A percentile compares a stretch with the other conserved stretches of the same genome.
phyloP scores from a whole-genome alignment of 2,113 vertebrate species.

The Carassius carassius region DNA sequence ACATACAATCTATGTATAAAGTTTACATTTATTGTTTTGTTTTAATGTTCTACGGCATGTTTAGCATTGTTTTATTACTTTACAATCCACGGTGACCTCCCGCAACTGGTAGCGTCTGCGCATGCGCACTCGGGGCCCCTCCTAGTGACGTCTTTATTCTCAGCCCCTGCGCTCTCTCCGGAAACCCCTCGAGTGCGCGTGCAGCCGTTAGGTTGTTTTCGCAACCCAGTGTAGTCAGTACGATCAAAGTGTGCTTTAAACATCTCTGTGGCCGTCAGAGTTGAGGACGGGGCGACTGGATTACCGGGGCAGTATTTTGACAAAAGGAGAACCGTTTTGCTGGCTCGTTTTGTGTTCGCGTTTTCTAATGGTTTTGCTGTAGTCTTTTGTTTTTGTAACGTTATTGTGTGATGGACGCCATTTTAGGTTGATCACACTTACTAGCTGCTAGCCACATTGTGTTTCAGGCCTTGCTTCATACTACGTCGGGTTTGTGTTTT shows the following conservation, averaged over 20 bases:
- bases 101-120: not conserved
- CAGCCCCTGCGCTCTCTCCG: slow-evolving; percentile 44
- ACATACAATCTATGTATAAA: not conserved
- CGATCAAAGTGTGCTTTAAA: not conserved
- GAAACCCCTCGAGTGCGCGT: slow-evolving; percentile 38
- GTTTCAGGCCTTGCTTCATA: slow-evolving; percentile 43
- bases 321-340: not conserved
- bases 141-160: slow-evolving; percentile 19
- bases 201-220: not conserved
- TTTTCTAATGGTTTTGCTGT: slow-evolving; percentile 35
- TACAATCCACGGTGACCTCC: not conserved
- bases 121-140: slow-evolving; percentile 10
- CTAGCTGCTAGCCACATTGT: slow-evolving; percentile 38
- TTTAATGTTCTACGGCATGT: too few species aligned
- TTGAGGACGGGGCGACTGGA: slow-evolving; percentile 11
- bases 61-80: too few species aligned
- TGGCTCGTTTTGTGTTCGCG: slow-evolving; percentile 3
- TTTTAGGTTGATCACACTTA: slow-evolving; percentile 46
- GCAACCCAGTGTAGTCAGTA: not conserved
- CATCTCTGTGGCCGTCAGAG: not conserved
- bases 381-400: slow-evolving; percentile 21
- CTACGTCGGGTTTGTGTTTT: slow-evolving; percentile 1
- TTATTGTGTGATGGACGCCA: slow-evolving; percentile 37
- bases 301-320: slow-evolving; percentile 10
- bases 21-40: not conserved